phyloP scores from a whole-genome alignment of 2,113 vertebrate genomes.

The Thomomys bottae region DNA sequence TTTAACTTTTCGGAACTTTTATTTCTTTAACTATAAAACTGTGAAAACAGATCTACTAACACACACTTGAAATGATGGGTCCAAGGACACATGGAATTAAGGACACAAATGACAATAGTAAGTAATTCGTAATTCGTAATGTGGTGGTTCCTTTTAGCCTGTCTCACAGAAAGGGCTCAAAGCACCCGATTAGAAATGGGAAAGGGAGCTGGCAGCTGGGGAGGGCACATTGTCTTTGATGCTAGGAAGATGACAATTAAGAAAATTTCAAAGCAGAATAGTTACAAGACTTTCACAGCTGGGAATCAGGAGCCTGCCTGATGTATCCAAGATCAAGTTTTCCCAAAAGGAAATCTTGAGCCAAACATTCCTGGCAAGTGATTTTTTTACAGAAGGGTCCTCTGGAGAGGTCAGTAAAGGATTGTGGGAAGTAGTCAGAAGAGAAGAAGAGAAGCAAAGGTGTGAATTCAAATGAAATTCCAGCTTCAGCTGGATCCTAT shows the following conservation, averaged over 20 bases:
- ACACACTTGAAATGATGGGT: neutral
- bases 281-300: neutral
- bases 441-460: neutral
- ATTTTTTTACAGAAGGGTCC: slow-evolving; percentile 17
- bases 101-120: neutral
- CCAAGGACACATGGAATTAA: slow-evolving; percentile 5
- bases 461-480: neutral
- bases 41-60: slow-evolving; percentile 15
- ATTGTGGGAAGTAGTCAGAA: slow-evolving; percentile 25
- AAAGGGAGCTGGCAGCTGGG: neutral
- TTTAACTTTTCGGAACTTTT: slow-evolving; percentile 48
- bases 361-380: slow-evolving; percentile 46
- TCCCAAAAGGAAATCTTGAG: slow-evolving; percentile 17
- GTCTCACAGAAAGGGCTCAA: neutral
- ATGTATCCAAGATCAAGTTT: slow-evolving; percentile 16
- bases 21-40: slow-evolving; percentile 9
- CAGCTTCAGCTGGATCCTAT: neutral
- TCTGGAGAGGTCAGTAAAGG: slow-evolving; percentile 11
- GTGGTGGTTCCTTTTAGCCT: neutral
- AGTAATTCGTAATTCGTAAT: neutral
- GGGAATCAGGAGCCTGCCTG: slow-evolving; percentile 7
- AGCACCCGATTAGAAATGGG: neutral
- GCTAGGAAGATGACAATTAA: neutral
- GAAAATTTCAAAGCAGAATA: slow-evolving; percentile 33
- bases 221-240: neutral